Conservation (phyloP, 2,888 invertebrate species). For the Ecdyonurus torrentis region DNA sequence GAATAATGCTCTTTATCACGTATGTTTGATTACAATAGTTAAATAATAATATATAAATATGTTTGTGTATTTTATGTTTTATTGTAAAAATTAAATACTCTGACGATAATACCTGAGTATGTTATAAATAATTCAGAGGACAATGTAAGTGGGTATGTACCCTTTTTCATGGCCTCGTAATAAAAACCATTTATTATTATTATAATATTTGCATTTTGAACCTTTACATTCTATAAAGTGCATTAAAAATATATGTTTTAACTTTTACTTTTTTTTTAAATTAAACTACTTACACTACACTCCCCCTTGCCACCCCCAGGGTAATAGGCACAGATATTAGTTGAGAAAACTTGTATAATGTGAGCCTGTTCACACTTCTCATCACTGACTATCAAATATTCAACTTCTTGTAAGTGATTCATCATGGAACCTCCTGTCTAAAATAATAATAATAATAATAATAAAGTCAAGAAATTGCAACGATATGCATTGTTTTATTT, state of each 20-base stretch:
- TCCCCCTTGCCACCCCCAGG: constrained; percentile 29
- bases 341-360: too few relatives aligned
- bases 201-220: not conserved
- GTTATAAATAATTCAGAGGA: too few relatives aligned
- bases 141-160: too few relatives aligned
- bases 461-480: not conserved
- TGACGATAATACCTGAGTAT: too few relatives aligned
- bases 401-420: constrained; percentile 7
- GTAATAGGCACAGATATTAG: constrained; percentile 29
- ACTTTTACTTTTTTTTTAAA: too few relatives aligned
- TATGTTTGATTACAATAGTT: too few relatives aligned
- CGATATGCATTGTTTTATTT: not conserved
- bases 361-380: constrained; percentile 7
- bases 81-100: too few relatives aligned
- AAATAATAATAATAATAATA: not conserved
- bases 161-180: too few relatives aligned
- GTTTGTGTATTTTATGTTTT: not conserved
- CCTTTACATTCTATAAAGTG: not conserved
- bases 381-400: not conserved
- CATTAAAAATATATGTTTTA: too few relatives aligned
- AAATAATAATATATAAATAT: not conserved
- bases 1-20: not conserved
- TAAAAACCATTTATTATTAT: too few relatives aligned
- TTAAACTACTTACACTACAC: constrained; percentile 23
- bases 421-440: not conserved